Evolutionary conservation across 2,888 invertebrate genomes (phyloP).

Genomic region (Drosophila cognata): DNA sequence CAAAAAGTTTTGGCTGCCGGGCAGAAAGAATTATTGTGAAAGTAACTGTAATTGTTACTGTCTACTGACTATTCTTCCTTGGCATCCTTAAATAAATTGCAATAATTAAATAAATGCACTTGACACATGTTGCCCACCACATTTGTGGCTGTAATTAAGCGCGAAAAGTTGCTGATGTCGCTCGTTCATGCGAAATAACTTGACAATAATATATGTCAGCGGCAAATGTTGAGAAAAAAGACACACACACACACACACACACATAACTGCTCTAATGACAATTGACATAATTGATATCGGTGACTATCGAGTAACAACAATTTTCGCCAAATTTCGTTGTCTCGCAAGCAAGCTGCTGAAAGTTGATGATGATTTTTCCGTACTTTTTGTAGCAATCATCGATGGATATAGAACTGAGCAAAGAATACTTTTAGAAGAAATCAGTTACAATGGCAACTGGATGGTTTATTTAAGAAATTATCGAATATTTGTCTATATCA

Average conservation of each 20-base stretch:
- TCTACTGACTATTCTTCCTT: neutral
- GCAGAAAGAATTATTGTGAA: constrained; percentile 3
- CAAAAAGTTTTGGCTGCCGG: constrained; percentile 17
- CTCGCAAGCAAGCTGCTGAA: neutral
- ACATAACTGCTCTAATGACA: constrained; percentile 8
- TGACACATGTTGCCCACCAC: constrained; percentile 56
- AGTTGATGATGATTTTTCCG: neutral
- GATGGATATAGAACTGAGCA: neutral
- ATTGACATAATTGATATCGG: neutral
- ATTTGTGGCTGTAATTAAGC: constrained; percentile 46
- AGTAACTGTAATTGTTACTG: constrained; percentile 17
- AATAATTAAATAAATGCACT: constrained; percentile 61
- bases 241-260: neutral
- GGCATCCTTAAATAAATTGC: constrained; percentile 34
- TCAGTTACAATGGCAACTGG: neutral
- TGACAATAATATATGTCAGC: constrained; percentile 28
- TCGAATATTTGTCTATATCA: neutral
- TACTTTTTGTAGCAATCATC: neutral
- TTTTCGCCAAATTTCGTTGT: neutral
- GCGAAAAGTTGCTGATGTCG: constrained; percentile 14
- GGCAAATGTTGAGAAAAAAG: neutral
- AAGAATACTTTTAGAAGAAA: neutral
- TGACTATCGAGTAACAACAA: neutral
- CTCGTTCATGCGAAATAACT: constrained; percentile 2
- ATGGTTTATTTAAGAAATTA: neutral